Conservation (phyloP, 2,113 vertebrate genomes). For the Pseudorectes ferrugineus region DNA sequence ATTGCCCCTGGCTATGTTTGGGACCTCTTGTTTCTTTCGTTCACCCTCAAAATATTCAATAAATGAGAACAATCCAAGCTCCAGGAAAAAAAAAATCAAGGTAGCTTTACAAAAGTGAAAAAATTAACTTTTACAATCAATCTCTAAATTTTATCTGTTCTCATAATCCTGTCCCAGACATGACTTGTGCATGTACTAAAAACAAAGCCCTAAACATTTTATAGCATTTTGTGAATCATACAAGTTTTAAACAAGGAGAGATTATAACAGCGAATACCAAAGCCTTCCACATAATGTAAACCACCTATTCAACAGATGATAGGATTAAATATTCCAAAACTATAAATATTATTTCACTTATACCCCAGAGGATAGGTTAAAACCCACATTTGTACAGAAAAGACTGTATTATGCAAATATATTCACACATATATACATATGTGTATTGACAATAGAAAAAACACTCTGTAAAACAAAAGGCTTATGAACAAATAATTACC, state of each 20-base stretch:
- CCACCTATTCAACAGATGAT: neutral
- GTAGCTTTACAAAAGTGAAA: neutral
- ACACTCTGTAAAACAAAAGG: neutral
- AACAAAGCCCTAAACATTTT: neutral
- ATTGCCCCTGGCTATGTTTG: neutral
- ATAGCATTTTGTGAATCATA: neutral
- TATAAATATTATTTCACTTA: neutral
- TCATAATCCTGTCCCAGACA: neutral
- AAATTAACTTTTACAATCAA: neutral
- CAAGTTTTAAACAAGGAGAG: neutral
- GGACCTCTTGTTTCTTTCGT: neutral
- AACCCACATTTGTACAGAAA: neutral
- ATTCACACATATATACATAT: neutral
- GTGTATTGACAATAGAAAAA: neutral
- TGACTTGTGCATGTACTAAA: neutral
- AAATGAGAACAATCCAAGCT: neutral
- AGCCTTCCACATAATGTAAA: neutral
- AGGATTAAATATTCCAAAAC: neutral
- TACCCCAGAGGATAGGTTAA: neutral
- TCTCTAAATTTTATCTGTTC: neutral
- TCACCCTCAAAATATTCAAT: neutral
- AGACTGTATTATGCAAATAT: neutral
- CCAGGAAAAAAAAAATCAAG: neutral
- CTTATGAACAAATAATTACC: neutral
- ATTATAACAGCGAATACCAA: neutral